Base-by-base conservation (phyloP, 1,140 invertebrate genomes). In the Scaptodrosophila lebanonensis region DNA sequence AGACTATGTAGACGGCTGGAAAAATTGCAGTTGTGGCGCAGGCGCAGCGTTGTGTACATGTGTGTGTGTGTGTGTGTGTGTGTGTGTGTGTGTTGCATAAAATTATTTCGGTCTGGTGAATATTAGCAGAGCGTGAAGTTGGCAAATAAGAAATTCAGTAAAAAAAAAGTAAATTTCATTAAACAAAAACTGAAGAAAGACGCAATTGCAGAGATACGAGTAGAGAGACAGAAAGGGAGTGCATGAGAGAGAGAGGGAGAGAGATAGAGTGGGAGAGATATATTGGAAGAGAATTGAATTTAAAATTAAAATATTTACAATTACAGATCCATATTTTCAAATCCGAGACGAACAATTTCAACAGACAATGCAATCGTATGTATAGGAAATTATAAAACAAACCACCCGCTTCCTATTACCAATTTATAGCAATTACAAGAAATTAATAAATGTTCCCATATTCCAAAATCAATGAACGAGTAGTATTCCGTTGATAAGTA, bases 71-170 rank as follows among this genome's bases (percentile, higher is more conserved):
- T 49, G 27, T 51, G 36, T 48, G 44, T 68, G 36, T 61, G 44
- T 63, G 60, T 84, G 56, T 69, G 33, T 53, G 66, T 75, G 73
- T 85, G 76, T 85, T 85, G 83, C 72, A 85, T 85, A 85, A 82
- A 85, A 83, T 85, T 85, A 85, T 85, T 85, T 85, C 83, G 83
- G 83, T 85, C 83, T 85, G 75, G 83, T 85, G 83, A 70, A 69
- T 85, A 83, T 83, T 85, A 85, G 73, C 83, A 82, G 83, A 85
- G 83, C 83, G 83, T 85, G 83, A 85, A 85, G 83, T 85, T 85
- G 71, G 82, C 82, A 84, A 84, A 83, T 77, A 83, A 83, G 77
- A 83, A 84, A 79, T 84, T 70, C 73, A 70, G 60, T 62, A 70
- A 72, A 58, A 77, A 77, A 66, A 66, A 70, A 56, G 61, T 44